These are phyloP conservation scores for Pseudorectes ferrugineus DNA, from an alignment of 2,113 vertebrate genomes.

Conservation along the genomic window DNA sequence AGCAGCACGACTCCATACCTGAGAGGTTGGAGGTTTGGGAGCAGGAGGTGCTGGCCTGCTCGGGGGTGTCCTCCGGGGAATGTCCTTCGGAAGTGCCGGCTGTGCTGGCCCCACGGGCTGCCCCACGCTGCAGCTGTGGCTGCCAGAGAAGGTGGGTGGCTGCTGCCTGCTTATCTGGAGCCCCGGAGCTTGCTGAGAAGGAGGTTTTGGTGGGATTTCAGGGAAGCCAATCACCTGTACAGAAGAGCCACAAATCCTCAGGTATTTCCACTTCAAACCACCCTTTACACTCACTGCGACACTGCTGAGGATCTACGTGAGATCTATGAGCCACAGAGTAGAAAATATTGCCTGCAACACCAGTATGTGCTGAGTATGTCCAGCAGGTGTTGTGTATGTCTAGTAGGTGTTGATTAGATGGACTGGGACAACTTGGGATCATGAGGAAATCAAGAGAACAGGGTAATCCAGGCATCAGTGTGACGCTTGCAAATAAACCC, in stretches of 20 bases:
- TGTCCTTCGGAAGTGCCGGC: not conserved
- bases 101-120: not conserved
- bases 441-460: not conserved
- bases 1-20: not conserved
- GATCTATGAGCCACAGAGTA: not conserved
- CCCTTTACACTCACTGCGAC: rapidly evolving
- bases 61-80: slow-evolving; percentile 59
- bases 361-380: rapidly evolving
- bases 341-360: not conserved
- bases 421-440: not conserved
- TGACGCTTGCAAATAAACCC: not conserved
- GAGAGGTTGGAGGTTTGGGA: slow-evolving; percentile 49
- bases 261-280: not conserved
- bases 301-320: rapidly evolving
- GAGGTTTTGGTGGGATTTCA: slow-evolving; percentile 47
- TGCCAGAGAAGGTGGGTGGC: not conserved
- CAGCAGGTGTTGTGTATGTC: rapidly evolving
- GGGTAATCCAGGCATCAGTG: not conserved
- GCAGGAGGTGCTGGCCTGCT: slow-evolving; percentile 74
- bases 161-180: not conserved
- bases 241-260: not conserved
- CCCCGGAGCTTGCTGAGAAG: slow-evolving; percentile 47
- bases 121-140: not conserved
- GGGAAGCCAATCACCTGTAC: slow-evolving; percentile 58
- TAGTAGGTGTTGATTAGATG: not conserved